Base-by-base conservation (phyloP, 2,888 invertebrate genomes). In the Acanthosoma haemorrhoidale region DNA sequence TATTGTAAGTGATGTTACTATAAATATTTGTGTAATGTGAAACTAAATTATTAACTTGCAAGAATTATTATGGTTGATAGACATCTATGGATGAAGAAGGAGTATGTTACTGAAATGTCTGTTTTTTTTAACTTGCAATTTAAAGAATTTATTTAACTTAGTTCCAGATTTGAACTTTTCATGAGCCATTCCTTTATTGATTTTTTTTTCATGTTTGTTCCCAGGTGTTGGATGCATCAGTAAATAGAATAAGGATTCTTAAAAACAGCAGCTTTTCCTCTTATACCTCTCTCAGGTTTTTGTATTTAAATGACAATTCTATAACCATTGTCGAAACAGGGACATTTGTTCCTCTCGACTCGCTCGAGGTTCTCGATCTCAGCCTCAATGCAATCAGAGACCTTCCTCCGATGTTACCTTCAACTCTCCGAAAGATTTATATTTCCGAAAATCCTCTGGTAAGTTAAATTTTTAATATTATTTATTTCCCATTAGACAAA, bases 281-380 rank as follows among this genome's bases (percentile, higher is more conserved):
- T 39, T 86, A 84, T 77, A 79, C 82, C 39, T 83, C 80, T 73
- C 79, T 87, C 58, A 82, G 80, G 73, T 84, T 80, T 74, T 78
- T 87, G 34, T 86, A 86, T 74, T 78, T 87, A 51, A 78, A 81
- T 9, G 85, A 87, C 74, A 87, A 87, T 76, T 83, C 84, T 75
- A 83, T 87, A 36, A 81, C 80, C 70, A 78, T 76, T 2, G 84
- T 87, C 59, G 83, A 84, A 67, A 82, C 84, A n/a, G 81, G 81
- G 3, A 82, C 85, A 0, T 83, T 87, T 71, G 76, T 78, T 0
- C 78, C 81, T 1, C 80, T 86, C 2, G 79, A 80, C 1, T 80
- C 81, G 72, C 79, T 87, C 8, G 81, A 85, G 75, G 83, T 83
- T 1, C 77, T 87, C 68, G 86, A 86, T 75, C 80, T 87, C 6